Percentiles rank a stretch among this genome's conserved stretches.
phyloP scores from a whole-genome alignment of 2,888 invertebrate genomes.

The Erebia aethiops region DNA sequence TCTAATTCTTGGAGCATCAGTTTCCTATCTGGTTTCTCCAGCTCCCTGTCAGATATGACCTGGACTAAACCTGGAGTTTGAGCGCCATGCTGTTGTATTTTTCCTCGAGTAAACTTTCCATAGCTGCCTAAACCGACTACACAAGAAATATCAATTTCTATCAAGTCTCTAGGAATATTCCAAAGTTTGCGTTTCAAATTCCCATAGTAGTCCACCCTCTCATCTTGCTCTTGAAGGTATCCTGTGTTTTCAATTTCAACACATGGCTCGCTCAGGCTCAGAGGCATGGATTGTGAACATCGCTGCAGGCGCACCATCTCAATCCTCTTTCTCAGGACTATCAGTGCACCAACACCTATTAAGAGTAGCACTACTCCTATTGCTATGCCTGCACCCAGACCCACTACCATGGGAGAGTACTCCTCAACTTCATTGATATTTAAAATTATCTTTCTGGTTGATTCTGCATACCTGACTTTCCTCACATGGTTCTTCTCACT shows the following conservation, averaged over 20 bases:
- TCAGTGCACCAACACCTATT: conserved; percentile 84
- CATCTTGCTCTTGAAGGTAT: conserved; percentile 88
- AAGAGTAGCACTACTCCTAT: conserved; percentile 88
- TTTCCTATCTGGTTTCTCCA: conserved; percentile 79
- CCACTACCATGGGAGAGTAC: conserved; percentile 76
- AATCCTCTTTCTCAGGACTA: conserved; percentile 80
- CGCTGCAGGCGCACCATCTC: conserved; percentile 74
- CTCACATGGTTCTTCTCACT: conserved; percentile 86
- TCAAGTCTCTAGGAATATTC: conserved; percentile 87
- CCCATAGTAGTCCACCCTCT: conserved; percentile 87
- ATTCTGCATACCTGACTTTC: conserved; percentile 85
- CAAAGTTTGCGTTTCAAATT: conserved; percentile 89
- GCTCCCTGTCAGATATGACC: conserved; percentile 83
- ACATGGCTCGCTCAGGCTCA: conserved; percentile 90
- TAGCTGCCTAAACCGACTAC: conserved; percentile 89
- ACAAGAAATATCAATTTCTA: conserved; percentile 87
- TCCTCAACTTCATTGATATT: conserved; percentile 78
- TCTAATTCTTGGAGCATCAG: conserved; percentile 88
- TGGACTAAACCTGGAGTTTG: conserved; percentile 84
- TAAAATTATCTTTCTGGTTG: conserved; percentile 78
- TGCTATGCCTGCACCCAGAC: conserved; percentile 84
- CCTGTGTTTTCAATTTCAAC: conserved; percentile 92
- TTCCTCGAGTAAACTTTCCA: conserved; percentile 89
- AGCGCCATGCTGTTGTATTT: conserved; percentile 84
- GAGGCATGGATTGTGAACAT: conserved; percentile 81